Conservation (phyloP, 1,140 invertebrate species). For the Heliconius hewitsoni region DNA sequence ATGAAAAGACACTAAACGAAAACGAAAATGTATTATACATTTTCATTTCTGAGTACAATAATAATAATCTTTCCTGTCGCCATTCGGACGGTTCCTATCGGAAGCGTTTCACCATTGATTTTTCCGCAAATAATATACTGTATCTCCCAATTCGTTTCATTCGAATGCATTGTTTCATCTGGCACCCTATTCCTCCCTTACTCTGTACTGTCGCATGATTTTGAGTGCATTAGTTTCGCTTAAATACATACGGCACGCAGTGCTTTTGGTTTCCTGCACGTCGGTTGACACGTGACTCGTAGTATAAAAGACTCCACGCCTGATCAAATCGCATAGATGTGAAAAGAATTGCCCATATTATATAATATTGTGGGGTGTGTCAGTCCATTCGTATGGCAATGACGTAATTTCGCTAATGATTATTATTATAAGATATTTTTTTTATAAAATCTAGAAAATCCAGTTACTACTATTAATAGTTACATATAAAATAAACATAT, state of each 20-base stretch:
- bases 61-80: slow-evolving; percentile 74
- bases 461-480: background rate
- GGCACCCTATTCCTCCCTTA: slow-evolving; percentile 41
- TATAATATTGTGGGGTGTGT: slow-evolving; percentile 63
- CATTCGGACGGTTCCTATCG: slow-evolving; percentile 56
- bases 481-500: background rate
- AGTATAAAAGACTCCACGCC: slow-evolving; percentile 78
- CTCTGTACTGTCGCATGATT: slow-evolving; percentile 61
- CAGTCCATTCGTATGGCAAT: slow-evolving; percentile 39
- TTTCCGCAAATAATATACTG: slow-evolving; percentile 75
- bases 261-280: slow-evolving; percentile 71
- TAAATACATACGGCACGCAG: slow-evolving; percentile 58
- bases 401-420: background rate
- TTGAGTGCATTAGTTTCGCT: slow-evolving; percentile 78
- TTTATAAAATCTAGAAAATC: background rate
- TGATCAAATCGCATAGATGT: slow-evolving; percentile 68
- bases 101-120: slow-evolving; percentile 76
- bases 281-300: slow-evolving; percentile 70
- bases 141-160: slow-evolving; percentile 56
- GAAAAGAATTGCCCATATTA: slow-evolving; percentile 77
- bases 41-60: slow-evolving; percentile 62
- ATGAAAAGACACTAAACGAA: slow-evolving; percentile 59
- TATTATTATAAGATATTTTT: background rate
- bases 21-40: slow-evolving; percentile 42
- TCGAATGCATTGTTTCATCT: slow-evolving; percentile 52